Conservation (phyloP, 2,888 invertebrate genomes). For the Catocala sponsa region DNA sequence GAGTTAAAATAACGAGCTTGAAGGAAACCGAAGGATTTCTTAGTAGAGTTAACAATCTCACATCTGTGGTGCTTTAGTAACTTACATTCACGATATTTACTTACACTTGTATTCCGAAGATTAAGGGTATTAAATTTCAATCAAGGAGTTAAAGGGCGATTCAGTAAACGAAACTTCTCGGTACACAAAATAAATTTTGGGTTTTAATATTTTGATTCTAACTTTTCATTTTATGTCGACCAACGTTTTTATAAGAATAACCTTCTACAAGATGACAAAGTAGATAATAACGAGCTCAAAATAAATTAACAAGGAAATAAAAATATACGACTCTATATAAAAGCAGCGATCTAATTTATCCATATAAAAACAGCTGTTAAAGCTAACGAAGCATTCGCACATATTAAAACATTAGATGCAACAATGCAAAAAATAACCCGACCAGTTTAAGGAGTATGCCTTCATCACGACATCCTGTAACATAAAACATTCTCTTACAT, state of each 20-base stretch:
- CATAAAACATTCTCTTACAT: conserved; percentile 81
- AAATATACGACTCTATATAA: too few species aligned
- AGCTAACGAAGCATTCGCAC: conserved; percentile 53
- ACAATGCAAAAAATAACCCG: conserved; percentile 59
- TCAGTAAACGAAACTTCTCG: conserved; percentile 17
- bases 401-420: conserved; percentile 58
- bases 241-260: not conserved
- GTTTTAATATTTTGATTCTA: not conserved
- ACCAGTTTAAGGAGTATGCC: conserved; percentile 66
- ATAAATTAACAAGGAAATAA: too few species aligned
- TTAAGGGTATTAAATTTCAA: conserved; percentile 51
- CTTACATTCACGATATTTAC: conserved; percentile 46
- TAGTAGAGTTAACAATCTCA: conserved; percentile 61
- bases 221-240: not conserved
- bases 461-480: conserved; percentile 81
- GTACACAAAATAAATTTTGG: not conserved
- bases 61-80: conserved; percentile 47
- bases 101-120: conserved; percentile 33
- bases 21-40: conserved; percentile 56
- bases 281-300: not conserved
- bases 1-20: conserved; percentile 63
- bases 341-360: too few species aligned
- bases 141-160: conserved; percentile 26
- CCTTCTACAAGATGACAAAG: not conserved
- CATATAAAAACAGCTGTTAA: too few species aligned